Evolutionary conservation across 1,140 invertebrate genomes (phyloP), one percentile per base, ranked within the genome.

Genomic region (Drosophila subobscura): DNA sequence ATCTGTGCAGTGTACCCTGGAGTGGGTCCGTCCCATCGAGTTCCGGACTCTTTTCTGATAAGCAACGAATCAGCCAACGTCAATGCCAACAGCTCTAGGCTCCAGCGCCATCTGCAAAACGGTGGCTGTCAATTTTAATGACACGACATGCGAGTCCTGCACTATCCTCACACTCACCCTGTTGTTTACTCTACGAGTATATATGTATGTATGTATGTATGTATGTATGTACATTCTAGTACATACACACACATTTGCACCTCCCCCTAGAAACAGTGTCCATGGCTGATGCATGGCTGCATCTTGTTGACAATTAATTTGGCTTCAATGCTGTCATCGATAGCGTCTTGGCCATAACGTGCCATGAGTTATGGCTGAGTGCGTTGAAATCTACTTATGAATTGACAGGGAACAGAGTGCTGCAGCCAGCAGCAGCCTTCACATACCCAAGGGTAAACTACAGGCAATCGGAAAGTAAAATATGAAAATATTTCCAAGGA

Each of bases 221-320:
- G 25, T 27, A 5, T 29, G 29, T 2, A 8, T 8, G 29, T 10
- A 3, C n/a, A n/a, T n/a, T n/a, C n/a, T n/a, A n/a, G 25, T 27
- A 20, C 16, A 20, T 20, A 20, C 0, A 20, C 16, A 20, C 16
- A 20, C 0, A 20, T 20, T 0, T 20, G 33, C 3, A 10, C 27
- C 51, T 42, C 45, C 56, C 53, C 45, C 60, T 57, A 64, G 68
- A 67, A 72, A 67, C 79, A 85, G 76, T 85, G 60, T 68, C 42
- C 50, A 50, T 71, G 71, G 41, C 61, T 54, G 54, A 55, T 79
- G 81, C 77, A 72, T 70, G 72, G 50, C 63, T 85, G 72, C 77
- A 85, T 85, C 64, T 77, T 85, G 77, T 85, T 85, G 80, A 80
- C 80, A 86, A 85, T 85, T 85, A 85, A 85, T 85, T 86, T 80